Percentiles rank a stretch among this genome's conserved stretches.
These are phyloP conservation scores for Meriones psammophilus DNA, from an alignment of 2,797 vertebrate species.

Conservation along the genomic window DNA sequence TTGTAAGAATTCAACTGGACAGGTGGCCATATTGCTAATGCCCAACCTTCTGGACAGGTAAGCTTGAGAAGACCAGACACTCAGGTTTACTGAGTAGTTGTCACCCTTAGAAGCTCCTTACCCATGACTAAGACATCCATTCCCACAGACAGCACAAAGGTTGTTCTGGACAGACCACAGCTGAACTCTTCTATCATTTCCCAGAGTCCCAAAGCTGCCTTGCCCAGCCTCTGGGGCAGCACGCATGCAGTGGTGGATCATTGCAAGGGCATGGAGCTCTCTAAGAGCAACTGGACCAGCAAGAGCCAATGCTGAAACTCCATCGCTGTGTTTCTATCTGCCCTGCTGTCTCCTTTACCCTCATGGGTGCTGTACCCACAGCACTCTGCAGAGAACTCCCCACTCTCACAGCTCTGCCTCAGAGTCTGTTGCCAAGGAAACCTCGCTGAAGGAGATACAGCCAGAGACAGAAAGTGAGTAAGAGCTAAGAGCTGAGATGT, in stretches of 20 bases:
- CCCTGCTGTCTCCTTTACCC: background rate
- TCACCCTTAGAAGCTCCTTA: background rate
- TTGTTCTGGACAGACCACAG: rapidly evolving
- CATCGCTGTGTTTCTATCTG: background rate
- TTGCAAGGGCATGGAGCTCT: rapidly evolving
- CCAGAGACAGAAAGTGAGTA: background rate
- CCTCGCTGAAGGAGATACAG: background rate
- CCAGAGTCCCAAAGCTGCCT: background rate
- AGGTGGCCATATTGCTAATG: rapidly evolving
- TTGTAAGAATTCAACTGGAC: background rate
- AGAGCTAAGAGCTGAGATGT: background rate
- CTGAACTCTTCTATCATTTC: background rate
- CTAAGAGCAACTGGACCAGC: rapidly evolving
- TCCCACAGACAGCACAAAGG: background rate
- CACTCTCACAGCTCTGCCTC: background rate
- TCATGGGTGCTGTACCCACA: background rate
- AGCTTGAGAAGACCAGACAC: background rate
- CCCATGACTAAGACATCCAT: background rate
- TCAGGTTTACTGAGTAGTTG: rapidly evolving
- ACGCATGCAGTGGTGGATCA: rapidly evolving
- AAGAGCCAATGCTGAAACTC: background rate
- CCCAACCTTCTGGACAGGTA: background rate
- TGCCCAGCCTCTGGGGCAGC: background rate
- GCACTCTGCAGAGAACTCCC: background rate
- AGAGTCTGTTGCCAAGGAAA: conserved; percentile 36